Base-by-base conservation (phyloP, 2,888 invertebrate genomes). In the Melinaea menophilus region DNA sequence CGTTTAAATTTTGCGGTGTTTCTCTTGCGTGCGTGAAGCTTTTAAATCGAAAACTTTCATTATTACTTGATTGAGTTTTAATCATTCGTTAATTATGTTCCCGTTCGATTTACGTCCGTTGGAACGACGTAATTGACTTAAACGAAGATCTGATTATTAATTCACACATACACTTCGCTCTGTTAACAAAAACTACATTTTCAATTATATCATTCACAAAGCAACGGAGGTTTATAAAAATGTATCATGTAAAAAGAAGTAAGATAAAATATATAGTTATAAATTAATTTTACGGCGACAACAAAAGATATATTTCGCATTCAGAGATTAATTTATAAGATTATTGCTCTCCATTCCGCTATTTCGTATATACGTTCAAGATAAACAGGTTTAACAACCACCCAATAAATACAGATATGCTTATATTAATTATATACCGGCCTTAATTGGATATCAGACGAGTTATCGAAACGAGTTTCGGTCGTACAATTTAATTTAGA, bases 1-100 rank as follows among this genome's bases (percentile, higher is more conserved):
- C 91, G 88, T 90, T 91, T 89, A 89, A 90, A 89, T 86, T 88
- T 87, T 87, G 88, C 84, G 85, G 85, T 68, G 81, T 83, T 82
- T 75, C 79, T 83, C 76, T 59, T 72, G 82, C 85, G 85, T 86
- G 83, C 80, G 82, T 79, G 80, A 77, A 77, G 79, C 78, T 80
- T 79, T 75, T 70, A 82, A 86, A 79, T 85, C 85, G 77, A 80
- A 80, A 85, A 84, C 79, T 86, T 86, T 76, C 73, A 77, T 77
- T 79, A 79, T 74, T 73, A 71, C 73, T 74, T 83, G 81, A 83
- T 83, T 81, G 74, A 78, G 81, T 82, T 82, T 83, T 79, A 71
- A 73, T 71, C 66, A 69, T 69, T 69, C 64, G 58, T 67, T 55
- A 59, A 35, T 58, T 47, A 60, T 9, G 47, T 13, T 4, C 35